Percentiles rank a stretch among this genome's conserved stretches.
phyloP scores from a whole-genome alignment of 2,797 vertebrate genomes.

The Xyrichtys novacula region DNA sequence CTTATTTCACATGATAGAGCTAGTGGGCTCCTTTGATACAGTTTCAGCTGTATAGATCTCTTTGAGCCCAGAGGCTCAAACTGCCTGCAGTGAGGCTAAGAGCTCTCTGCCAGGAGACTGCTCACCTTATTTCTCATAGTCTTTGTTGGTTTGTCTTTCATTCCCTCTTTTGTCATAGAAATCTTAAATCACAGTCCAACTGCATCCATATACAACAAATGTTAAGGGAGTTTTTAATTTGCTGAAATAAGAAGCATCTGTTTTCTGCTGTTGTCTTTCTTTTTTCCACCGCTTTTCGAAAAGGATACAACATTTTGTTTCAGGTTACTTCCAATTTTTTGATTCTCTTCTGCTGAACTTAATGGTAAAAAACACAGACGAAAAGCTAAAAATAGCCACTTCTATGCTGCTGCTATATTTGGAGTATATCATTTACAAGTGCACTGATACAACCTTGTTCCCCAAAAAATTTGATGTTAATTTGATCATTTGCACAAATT shows the following conservation, averaged over 20 bases:
- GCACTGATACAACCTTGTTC: too few species aligned
- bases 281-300: background rate
- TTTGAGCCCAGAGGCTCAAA: background rate
- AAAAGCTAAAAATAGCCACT: too few species aligned
- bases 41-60: background rate
- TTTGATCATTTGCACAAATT: too few species aligned
- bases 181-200: background rate
- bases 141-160: background rate
- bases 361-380: too few species aligned
- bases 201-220: background rate
- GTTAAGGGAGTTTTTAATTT: background rate
- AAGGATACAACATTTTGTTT: too few species aligned
- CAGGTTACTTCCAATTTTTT: too few species aligned
- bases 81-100: background rate
- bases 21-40: background rate
- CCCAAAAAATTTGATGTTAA: too few species aligned
- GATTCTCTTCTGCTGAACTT: too few species aligned
- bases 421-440: too few species aligned
- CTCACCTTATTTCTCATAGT: background rate
- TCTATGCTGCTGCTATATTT: too few species aligned
- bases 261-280: background rate
- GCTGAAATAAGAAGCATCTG: background rate
- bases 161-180: background rate
- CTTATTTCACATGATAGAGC: too few species aligned
- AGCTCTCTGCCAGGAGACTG: background rate